Evolutionary conservation across 2,797 vertebrate genomes (phyloP).

Genomic region (Myioborus miniatus): DNA sequence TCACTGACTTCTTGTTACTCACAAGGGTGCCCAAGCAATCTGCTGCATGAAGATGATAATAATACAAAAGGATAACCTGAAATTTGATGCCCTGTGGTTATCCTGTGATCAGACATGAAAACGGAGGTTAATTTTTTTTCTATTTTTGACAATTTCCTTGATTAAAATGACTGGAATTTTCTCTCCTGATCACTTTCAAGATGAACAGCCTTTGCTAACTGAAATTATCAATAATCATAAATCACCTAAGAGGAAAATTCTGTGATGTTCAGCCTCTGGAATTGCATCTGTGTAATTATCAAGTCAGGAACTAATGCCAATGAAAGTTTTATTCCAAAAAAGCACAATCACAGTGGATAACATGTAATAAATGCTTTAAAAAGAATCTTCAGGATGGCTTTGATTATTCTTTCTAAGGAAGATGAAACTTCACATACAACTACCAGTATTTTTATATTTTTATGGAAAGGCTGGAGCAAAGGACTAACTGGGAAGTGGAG

Average conservation of each 20-base stretch:
- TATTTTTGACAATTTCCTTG: background rate
- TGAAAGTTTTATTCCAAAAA: background rate
- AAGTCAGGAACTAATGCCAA: background rate
- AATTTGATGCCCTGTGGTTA: background rate
- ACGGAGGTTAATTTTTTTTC: background rate
- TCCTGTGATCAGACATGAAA: background rate
- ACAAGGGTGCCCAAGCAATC: background rate
- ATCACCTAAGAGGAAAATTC: background rate
- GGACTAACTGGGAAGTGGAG: background rate
- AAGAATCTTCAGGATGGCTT: background rate
- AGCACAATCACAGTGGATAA: rapidly evolving
- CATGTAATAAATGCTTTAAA: background rate
- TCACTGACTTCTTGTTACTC: background rate
- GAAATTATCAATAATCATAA: background rate
- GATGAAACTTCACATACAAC: background rate
- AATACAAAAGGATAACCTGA: background rate
- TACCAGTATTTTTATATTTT: background rate
- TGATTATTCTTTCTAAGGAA: background rate
- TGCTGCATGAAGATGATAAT: background rate
- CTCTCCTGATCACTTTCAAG: background rate
- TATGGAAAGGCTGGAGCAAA: background rate
- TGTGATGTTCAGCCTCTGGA: background rate
- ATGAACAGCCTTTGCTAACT: background rate
- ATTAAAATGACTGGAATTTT: slow-evolving; percentile 30
- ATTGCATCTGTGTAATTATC: background rate